A percentile compares a stretch with the other conserved stretches of the same genome.
Evolutionary conservation across 2,888 invertebrate species (phyloP).

Genomic region (Drosophila limbata): DNA sequence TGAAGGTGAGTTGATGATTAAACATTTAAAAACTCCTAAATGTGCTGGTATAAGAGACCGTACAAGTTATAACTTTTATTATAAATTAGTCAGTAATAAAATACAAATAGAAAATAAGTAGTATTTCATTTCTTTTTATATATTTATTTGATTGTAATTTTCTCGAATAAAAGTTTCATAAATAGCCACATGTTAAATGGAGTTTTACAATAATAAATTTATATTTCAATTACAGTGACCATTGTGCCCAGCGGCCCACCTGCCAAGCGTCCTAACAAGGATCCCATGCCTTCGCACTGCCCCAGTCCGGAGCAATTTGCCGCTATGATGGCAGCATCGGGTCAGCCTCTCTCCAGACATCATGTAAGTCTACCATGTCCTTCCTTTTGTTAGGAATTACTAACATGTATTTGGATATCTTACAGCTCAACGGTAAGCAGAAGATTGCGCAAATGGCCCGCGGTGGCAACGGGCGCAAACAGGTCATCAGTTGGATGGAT

Average conservation of each 20-base stretch:
- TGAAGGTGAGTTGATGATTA: constrained; percentile 71
- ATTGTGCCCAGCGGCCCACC: constrained; percentile 87
- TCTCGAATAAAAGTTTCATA: no score
- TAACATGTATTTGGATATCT: constrained; percentile 22
- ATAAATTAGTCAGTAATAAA: no score
- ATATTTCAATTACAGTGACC: constrained; percentile 66
- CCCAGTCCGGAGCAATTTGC: constrained; percentile 90
- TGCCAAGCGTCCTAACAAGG: constrained; percentile 92
- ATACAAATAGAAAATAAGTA: no score
- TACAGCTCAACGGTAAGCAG: constrained; percentile 92
- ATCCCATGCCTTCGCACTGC: constrained; percentile 90
- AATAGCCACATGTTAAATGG: no score
- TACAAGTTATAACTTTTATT: no score
- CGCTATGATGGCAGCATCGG: constrained; percentile 90
- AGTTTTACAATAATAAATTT: background rate
- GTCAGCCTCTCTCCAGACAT: constrained; percentile 90
- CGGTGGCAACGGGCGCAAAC: constrained; percentile 91
- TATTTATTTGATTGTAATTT: no score
- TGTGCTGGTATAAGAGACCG: no score
- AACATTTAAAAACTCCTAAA: background rate
- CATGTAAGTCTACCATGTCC: constrained; percentile 86
- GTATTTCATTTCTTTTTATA: no score
- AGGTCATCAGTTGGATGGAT: constrained; percentile 99
- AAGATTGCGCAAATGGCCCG: constrained; percentile 92
- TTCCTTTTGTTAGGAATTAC: background rate